Conservation (phyloP, 2,797 vertebrate species). For the Bovichtus variegatus region DNA sequence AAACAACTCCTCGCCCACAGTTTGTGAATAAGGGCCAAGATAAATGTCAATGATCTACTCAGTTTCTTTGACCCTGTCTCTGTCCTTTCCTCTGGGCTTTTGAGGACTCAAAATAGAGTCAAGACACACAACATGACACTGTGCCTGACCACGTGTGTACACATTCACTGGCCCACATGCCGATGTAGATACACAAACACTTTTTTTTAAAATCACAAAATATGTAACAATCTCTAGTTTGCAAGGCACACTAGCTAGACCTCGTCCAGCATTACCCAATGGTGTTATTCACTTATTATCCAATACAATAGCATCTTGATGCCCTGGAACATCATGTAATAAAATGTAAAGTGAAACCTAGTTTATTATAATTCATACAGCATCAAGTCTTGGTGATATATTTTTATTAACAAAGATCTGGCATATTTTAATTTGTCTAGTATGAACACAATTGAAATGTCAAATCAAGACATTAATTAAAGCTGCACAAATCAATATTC, state of each 20-base stretch:
- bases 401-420: neutral
- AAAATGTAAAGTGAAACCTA: neutral
- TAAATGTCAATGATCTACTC: constrained; percentile 81
- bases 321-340: no score
- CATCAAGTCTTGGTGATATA: neutral
- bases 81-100: constrained; percentile 71
- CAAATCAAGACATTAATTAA: neutral
- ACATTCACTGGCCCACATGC: constrained; percentile 20
- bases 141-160: constrained; percentile 21
- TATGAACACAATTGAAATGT: neutral
- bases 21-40: constrained; percentile 9
- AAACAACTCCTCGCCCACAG: neutral
- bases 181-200: constrained; percentile 7
- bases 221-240: neutral
- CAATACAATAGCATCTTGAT: neutral
- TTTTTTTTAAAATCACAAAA: neutral
- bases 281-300: neutral
- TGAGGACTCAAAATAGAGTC: constrained; percentile 77
- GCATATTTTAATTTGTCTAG: neutral
- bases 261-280: neutral
- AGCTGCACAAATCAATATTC: neutral
- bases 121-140: constrained; percentile 71
- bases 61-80: constrained; percentile 71
- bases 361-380: neutral
- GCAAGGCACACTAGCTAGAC: neutral